Evolutionary conservation across 2,888 invertebrate genomes (phyloP), one percentile per base, ranked within the genome.

Genomic region (Smittia aterrima): DNA sequence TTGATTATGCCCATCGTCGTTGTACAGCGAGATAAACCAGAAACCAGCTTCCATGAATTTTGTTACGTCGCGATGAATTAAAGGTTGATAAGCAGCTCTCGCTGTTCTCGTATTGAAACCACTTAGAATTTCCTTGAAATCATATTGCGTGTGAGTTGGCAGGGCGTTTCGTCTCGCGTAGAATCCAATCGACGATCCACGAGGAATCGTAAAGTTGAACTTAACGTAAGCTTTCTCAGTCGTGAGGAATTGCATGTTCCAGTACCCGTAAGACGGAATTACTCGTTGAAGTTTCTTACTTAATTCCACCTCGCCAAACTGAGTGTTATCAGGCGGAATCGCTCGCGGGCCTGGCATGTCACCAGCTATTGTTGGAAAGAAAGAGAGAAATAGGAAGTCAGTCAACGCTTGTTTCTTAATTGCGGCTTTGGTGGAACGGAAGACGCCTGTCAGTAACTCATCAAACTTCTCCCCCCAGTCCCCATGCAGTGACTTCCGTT

Each of bases 231-330:
- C 92, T 74, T 96, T 92, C 84, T 95, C 93, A 76, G 93, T 92
- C 84, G 96, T 96, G 84, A 93, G 95, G 84, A 98, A 96, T 84
- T 96, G 95, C 90, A 96, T 93, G 84, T 96, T 95, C 96, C 96
- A 96, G 84, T 96, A 96, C 81, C 95, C 92, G 85, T 96, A 95
- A 77, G 96, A 92, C 80, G 92, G 91, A 81, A 98, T 93, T 85
- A 92, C 91, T 84, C 93, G 91, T 79, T 92, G 91, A 79, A 95
- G 86, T 81, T 92, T 90, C 84, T 94, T 92, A 77, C 95, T 95
- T 80, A 96, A 85, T 78, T 90, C 88, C 79, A 96, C 92, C 86
- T 95, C 94, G 79, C 91, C 91, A 84, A 95, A 95, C 73, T 95
- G 94, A 78, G 94, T 95, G 78, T 95, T 94, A 82, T 95, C 95